Percentiles rank a stretch among this genome's conserved stretches.
Evolutionary conservation across 2,113 vertebrate genomes (phyloP).

Genomic region (Cryptotis parvus): DNA sequence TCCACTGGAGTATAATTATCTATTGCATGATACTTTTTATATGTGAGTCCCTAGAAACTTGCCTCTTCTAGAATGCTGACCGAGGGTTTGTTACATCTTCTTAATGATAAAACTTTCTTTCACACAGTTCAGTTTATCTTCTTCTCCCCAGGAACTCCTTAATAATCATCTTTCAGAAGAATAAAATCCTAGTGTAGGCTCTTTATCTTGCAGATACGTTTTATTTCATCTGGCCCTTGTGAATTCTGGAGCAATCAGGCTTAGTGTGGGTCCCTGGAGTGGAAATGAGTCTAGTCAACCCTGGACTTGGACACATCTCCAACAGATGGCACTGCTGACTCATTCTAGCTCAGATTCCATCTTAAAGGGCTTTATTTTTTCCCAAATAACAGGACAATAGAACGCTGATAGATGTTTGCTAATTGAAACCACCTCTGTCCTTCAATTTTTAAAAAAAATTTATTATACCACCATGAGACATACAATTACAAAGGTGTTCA

Average conservation of each 20-base stretch:
- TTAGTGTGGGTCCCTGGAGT: background rate
- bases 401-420: background rate
- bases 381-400: background rate
- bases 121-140: conserved; percentile 59
- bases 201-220: conserved; percentile 59
- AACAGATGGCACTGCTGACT: conserved; percentile 6
- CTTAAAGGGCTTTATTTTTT: conserved; percentile 6
- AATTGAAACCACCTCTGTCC: background rate
- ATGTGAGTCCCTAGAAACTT: conserved; percentile 68
- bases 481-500: too few relatives aligned
- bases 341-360: background rate
- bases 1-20: conserved; percentile 75
- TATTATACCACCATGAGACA: too few relatives aligned
- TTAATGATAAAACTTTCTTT: conserved; percentile 69
- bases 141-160: conserved; percentile 56
- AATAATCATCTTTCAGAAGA: conserved; percentile 63
- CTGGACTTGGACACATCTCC: background rate
- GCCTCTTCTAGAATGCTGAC: conserved; percentile 62
- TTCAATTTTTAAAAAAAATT: too few relatives aligned
- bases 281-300: background rate
- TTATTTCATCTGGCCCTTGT: conserved; percentile 8
- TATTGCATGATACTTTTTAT: conserved; percentile 75
- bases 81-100: conserved; percentile 27
- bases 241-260: conserved; percentile 33
- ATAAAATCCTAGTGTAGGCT: conserved; percentile 55